Evolutionary conservation across 2,888 invertebrate species (phyloP).

Genomic region (Eupithecia insigniata): DNA sequence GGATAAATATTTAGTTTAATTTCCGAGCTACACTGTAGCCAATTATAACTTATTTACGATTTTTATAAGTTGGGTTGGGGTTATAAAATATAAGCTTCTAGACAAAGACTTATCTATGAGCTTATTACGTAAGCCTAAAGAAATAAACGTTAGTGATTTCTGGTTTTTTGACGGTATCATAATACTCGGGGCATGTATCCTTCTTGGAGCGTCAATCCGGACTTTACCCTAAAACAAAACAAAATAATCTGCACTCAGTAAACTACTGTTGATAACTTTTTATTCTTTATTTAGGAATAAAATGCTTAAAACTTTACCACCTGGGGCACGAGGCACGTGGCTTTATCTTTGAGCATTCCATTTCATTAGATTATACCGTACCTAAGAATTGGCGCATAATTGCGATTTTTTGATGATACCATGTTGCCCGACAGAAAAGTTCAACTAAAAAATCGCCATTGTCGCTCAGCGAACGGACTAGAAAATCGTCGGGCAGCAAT

Average conservation of each 20-base stretch:
- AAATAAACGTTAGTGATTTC: neutral
- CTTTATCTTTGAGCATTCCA: constrained; percentile 30
- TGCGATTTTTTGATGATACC: neutral
- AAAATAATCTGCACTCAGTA: constrained; percentile 8
- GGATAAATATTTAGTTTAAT: neutral
- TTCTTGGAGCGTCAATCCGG: neutral
- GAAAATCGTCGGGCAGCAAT: no score
- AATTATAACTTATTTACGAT: no score
- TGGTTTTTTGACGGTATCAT: neutral
- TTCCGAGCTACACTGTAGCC: neutral
- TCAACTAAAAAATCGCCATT: neutral
- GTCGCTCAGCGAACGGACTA: no score
- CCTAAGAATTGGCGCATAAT: neutral
- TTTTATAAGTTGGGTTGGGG: no score
- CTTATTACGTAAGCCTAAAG: neutral
- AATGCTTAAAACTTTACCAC: constrained; percentile 13
- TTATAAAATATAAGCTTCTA: no score
- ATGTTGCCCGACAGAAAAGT: neutral
- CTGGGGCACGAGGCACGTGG: constrained; percentile 3
- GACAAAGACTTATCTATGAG: no score
- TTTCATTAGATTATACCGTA: constrained; percentile 27
- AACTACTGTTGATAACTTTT: constrained; percentile 8
- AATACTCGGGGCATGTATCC: neutral
- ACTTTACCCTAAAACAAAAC: neutral
- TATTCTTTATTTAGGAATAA: neutral